phyloP scores from a whole-genome alignment of 2,888 invertebrate genomes.

The Callyntrura sp. region DNA sequence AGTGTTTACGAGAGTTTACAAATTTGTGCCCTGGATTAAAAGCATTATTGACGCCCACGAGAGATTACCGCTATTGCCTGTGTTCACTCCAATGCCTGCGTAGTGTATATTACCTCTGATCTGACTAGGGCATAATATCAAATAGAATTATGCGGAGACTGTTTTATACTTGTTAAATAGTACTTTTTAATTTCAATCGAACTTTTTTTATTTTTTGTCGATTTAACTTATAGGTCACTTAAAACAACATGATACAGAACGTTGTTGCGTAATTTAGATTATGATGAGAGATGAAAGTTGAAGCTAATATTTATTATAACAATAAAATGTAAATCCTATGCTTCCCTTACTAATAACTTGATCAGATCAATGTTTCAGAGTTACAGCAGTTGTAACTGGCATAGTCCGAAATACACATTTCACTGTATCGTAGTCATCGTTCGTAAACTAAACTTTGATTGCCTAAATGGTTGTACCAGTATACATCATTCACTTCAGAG shows the following conservation, averaged over 20 bases:
- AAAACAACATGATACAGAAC: not conserved
- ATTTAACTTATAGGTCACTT: not conserved
- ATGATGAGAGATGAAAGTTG: slow-evolving; percentile 27
- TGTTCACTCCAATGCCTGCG: slow-evolving; percentile 32
- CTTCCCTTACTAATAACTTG: not conserved
- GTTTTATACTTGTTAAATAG: not conserved
- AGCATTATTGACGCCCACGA: slow-evolving; percentile 18
- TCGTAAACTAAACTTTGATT: not conserved
- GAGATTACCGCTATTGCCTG: not conserved
- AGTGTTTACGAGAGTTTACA: slow-evolving; percentile 75
- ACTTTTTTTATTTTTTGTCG: slow-evolving; percentile 26
- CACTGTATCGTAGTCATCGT: not conserved
- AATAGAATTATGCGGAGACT: not conserved
- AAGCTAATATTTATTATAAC: slow-evolving; percentile 5
- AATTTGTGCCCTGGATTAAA: slow-evolving; percentile 72
- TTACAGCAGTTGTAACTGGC: not conserved
- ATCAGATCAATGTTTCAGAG: not conserved
- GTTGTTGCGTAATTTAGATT: not conserved
- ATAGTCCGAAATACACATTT: too few species aligned
- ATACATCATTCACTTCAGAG: slow-evolving; percentile 26
- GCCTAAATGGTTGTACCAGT: slow-evolving; percentile 13
- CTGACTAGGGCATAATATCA: not conserved
- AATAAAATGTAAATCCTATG: slow-evolving; percentile 6
- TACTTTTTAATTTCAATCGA: not conserved
- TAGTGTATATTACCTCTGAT: not conserved